Conservation (phyloP, 2,113 vertebrate genomes). For the Tragelaphus scriptus region DNA sequence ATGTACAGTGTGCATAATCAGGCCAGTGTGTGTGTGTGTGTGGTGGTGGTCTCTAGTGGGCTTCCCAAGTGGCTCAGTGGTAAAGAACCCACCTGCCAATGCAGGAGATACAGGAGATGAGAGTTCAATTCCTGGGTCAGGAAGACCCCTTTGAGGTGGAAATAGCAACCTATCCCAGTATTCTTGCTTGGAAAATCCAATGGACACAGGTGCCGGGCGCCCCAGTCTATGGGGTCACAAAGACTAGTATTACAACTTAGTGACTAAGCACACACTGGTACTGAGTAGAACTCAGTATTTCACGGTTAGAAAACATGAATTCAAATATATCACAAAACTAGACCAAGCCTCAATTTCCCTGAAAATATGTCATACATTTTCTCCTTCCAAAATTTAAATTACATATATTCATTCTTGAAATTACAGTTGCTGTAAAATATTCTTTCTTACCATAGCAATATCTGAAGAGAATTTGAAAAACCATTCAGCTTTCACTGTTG, state of each 20-base stretch:
- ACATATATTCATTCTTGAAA: neutral
- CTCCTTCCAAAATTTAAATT: neutral
- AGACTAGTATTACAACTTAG: neutral
- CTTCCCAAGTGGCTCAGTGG: neutral
- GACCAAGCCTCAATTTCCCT: neutral
- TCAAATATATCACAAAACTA: neutral
- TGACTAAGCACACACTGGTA: neutral
- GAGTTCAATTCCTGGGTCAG: neutral
- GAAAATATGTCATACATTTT: neutral
- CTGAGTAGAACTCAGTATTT: neutral
- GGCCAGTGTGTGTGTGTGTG: rapidly evolving
- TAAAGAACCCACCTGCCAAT: neutral
- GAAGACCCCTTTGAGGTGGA: neutral
- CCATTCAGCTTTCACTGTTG: neutral
- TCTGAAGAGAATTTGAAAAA: neutral
- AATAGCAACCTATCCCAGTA: neutral
- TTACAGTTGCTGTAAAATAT: neutral
- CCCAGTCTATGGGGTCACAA: neutral
- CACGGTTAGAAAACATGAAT: neutral
- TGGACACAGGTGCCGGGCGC: rapidly evolving
- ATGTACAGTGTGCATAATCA: neutral
- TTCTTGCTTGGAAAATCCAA: neutral
- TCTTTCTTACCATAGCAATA: neutral
- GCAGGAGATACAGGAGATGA: neutral
- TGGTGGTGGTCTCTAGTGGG: neutral